Conservation (phyloP, 2,888 invertebrate genomes). For the Eristalinus aeneus region DNA sequence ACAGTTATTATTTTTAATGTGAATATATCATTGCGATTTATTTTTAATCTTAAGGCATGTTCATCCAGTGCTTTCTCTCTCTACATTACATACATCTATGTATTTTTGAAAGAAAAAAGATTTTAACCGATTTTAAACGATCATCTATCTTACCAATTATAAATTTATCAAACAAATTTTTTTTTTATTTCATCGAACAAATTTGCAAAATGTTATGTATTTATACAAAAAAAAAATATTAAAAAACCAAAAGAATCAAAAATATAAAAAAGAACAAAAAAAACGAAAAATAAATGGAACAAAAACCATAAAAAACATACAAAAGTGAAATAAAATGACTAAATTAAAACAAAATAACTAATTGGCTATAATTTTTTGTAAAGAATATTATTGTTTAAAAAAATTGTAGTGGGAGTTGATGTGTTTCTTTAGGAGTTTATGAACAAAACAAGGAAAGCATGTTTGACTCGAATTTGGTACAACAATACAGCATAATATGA, state of each 20-base stretch:
- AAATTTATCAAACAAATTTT: conserved; percentile 15
- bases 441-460: too few relatives aligned
- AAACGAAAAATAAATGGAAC: background rate
- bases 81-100: background rate
- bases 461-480: too few relatives aligned
- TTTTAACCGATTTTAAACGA: background rate
- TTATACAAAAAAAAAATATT: conserved; percentile 47
- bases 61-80: background rate
- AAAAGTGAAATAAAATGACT: background rate
- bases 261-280: background rate
- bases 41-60: conserved; percentile 18
- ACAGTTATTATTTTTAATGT: conserved; percentile 58
- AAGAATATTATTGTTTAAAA: background rate
- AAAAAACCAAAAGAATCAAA: background rate
- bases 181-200: conserved; percentile 4
- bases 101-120: background rate
- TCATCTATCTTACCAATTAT: conserved; percentile 19
- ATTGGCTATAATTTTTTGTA: background rate
- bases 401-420: too few relatives aligned
- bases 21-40: conserved; percentile 54
- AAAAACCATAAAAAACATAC: background rate
- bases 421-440: too few relatives aligned
- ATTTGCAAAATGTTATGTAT: conserved; percentile 30
- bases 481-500: too few relatives aligned
- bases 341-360: background rate